phyloP scores from a whole-genome alignment of 35 echinoderm and acorn worm species.

The Nesometra sesokonis region DNA sequence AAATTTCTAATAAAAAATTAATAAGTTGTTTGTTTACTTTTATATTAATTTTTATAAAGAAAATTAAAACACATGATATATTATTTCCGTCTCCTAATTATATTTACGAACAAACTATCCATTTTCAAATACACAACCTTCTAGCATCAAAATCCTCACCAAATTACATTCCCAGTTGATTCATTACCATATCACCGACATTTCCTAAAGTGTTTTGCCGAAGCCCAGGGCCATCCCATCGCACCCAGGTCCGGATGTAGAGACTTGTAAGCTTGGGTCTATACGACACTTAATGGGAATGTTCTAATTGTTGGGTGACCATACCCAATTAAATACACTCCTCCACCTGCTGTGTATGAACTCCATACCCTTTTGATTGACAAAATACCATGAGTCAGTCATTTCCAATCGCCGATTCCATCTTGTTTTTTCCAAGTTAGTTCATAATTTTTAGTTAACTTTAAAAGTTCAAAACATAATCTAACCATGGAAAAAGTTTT shows the following conservation, averaged over 20 bases:
- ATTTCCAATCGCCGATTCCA: background rate
- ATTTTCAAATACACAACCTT: no score
- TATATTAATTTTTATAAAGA: no score
- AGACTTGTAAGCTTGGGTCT: background rate
- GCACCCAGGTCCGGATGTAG: background rate
- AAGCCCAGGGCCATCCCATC: background rate
- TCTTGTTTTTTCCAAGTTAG: background rate
- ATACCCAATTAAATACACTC: background rate
- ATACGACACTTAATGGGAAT: background rate
- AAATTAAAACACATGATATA: no score
- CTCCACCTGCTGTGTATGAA: background rate
- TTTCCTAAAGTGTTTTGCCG: background rate
- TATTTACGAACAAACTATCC: no score
- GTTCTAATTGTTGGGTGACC: background rate
- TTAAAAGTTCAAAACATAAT: background rate
- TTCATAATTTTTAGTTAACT: background rate
- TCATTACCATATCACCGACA: background rate
- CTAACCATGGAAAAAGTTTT: no score
- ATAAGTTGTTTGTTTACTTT: no score
- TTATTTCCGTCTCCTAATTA: no score
- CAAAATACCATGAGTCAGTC: background rate
- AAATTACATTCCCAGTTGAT: background rate
- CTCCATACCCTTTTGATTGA: background rate
- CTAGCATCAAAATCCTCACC: no score
- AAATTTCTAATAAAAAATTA: no score